A percentile compares a stretch with the other conserved stretches of the same genome.
Conservation (phyloP, 2,888 invertebrate genomes). For the Drosophila cognata region DNA sequence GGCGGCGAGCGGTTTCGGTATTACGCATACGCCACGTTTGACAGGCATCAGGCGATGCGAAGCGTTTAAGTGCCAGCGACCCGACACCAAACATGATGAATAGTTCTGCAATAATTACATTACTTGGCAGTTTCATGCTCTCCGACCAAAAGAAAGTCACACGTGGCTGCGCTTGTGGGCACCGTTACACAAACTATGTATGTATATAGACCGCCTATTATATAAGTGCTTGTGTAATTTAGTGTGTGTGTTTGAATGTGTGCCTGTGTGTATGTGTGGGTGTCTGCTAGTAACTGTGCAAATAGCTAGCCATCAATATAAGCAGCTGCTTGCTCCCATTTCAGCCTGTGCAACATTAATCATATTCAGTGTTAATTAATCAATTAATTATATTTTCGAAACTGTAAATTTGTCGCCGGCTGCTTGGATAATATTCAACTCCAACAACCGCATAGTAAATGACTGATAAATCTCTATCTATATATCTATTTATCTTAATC, state of each 20-base stretch:
- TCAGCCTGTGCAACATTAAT: slow-evolving; percentile 58
- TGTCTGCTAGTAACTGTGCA: slow-evolving; percentile 22
- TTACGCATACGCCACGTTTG: slow-evolving; percentile 52
- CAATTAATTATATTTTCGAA: slow-evolving; percentile 75
- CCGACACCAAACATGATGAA: slow-evolving; percentile 75
- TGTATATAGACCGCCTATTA: background rate
- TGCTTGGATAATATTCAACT: slow-evolving; percentile 18
- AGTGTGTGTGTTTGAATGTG: background rate
- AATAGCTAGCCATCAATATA: slow-evolving; percentile 47
- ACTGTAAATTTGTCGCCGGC: slow-evolving; percentile 70
- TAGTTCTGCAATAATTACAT: slow-evolving; percentile 78
- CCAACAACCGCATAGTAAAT: slow-evolving; percentile 51
- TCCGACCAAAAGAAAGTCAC: slow-evolving; percentile 66
- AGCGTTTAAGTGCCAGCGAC: slow-evolving; percentile 56
- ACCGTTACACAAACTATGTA: slow-evolving; percentile 2
- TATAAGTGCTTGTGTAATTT: background rate
- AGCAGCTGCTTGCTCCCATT: slow-evolving; percentile 33
- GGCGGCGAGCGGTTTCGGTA: slow-evolving; percentile 1
- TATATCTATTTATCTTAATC: slow-evolving; percentile 10
- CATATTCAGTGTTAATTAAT: slow-evolving; percentile 74
- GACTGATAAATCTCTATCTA: slow-evolving; percentile 27
- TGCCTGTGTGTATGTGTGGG: background rate
- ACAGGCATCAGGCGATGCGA: slow-evolving; percentile 46
- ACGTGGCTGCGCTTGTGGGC: slow-evolving; percentile 63
- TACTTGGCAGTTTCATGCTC: slow-evolving; percentile 73